Conservation (phyloP, 2,888 invertebrate genomes). For the Apotomis turbidana region DNA sequence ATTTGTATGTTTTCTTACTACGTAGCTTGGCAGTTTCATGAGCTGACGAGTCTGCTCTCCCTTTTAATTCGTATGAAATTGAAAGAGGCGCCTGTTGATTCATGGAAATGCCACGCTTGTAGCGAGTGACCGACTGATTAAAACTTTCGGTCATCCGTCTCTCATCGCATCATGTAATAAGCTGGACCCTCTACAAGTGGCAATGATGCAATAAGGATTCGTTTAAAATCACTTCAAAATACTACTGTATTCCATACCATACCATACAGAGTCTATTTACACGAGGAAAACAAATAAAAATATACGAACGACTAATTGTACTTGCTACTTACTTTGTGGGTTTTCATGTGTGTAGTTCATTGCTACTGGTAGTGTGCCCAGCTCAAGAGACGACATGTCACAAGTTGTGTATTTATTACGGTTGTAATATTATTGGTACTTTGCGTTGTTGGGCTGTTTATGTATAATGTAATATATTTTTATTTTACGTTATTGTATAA, state of each 20-base stretch:
- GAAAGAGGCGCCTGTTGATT: neutral
- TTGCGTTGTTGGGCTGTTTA: slow-evolving; percentile 65
- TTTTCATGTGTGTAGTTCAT: too few species aligned
- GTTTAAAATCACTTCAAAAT: too few species aligned
- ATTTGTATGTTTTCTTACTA: neutral
- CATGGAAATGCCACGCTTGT: neutral
- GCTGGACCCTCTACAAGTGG: slow-evolving; percentile 13
- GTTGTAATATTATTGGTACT: slow-evolving; percentile 58
- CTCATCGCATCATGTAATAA: slow-evolving; percentile 11
- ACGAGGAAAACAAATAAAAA: too few species aligned
- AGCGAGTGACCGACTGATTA: neutral
- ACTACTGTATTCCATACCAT: too few species aligned
- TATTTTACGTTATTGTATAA: slow-evolving; percentile 69
- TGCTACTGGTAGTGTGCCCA: slow-evolving; percentile 8
- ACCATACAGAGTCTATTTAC: too few species aligned
- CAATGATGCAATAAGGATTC: neutral
- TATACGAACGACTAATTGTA: too few species aligned
- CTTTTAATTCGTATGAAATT: neutral
- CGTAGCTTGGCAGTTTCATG: neutral
- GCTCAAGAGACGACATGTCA: slow-evolving; percentile 49
- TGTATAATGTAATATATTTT: slow-evolving; percentile 63
- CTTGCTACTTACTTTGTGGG: too few species aligned
- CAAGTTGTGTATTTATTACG: slow-evolving; percentile 60
- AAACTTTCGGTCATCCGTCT: neutral
- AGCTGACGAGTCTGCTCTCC: neutral